Evolutionary conservation across 2,113 vertebrate genomes (phyloP).

Genomic region (Cepphus grylle): DNA sequence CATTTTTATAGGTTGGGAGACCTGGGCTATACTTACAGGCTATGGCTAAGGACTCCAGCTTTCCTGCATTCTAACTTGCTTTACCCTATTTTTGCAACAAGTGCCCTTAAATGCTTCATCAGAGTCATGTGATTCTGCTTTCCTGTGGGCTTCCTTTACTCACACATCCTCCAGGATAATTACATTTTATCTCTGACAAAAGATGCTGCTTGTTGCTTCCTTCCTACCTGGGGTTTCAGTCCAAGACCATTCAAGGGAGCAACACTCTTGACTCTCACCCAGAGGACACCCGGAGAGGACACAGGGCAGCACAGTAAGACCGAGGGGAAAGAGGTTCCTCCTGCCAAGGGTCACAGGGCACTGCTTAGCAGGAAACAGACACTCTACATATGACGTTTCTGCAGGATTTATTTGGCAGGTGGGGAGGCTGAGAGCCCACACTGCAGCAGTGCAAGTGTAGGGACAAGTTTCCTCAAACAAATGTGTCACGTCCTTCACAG

Average conservation of each 20-base stretch:
- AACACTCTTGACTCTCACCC: not conserved
- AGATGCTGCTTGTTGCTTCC: conserved; percentile 44
- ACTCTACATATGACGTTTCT: not conserved
- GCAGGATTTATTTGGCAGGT: not conserved
- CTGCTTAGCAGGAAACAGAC: conserved; percentile 45
- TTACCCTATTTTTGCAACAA: conserved; percentile 20
- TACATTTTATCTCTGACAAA: conserved; percentile 67
- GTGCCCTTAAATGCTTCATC: conserved; percentile 6
- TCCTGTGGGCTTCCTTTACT: conserved; percentile 61
- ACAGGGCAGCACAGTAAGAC: not conserved
- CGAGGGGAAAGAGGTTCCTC: not conserved
- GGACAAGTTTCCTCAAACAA: not conserved
- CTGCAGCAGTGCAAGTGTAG: not conserved
- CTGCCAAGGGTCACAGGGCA: conserved; percentile 25
- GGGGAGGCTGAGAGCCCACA: not conserved
- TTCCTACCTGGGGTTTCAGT: conserved; percentile 45
- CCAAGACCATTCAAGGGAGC: not conserved
- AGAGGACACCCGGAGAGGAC: not conserved
- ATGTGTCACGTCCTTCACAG: not conserved
- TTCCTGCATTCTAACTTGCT: not conserved
- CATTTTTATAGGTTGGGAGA: not conserved
- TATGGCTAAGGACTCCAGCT: not conserved
- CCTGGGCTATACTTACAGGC: not conserved
- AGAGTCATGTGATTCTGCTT: not conserved
- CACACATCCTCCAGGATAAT: conserved; percentile 41